Base-by-base conservation (phyloP, 2,113 vertebrate genomes). In the Pongo pygmaeus region DNA sequence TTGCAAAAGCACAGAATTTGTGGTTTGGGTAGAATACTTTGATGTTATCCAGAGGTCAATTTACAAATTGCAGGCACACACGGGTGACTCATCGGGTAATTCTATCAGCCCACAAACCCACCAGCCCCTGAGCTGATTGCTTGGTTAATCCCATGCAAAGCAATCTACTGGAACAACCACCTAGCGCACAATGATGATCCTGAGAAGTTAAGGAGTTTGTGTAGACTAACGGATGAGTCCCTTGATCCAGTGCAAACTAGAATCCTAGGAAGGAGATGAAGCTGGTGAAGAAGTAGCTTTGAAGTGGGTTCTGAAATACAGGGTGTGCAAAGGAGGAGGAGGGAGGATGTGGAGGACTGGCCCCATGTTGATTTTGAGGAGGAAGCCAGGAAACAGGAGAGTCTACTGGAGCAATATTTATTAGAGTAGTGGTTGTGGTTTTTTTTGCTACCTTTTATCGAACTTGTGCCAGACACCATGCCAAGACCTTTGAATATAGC, bases 11-110 rank as follows among this genome's bases (percentile, higher is more conserved):
- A 52, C 38, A 57, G 64, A n/a, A 88, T 77, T 94, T 87, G 78
- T 92, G 84, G 78, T 91, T 92, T 91, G 84, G 72, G 50, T 55
- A 81, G 86, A 94, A 91, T 74, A 48, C 79, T 97, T 93, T 86
- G 86, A 96, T 79, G 64, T 88, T 55, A 67, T 40, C 50, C 52
- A 35, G 38, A 80, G 64, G 69, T 61, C 84, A 87, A 67, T 77
- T 95, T 94, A 94, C 59, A 96, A 96, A 96, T 93, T 64, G 2
- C 38, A 89, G 72, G 69, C 38, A 27, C 67, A 48, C 46, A 27
- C 11, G 30, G 55, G 59, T 80, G 80, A 46, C 67, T 93, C 32
- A 48, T 80, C 87, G 90, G 22, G n/a, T 43, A 84, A 94, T 91
- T 91, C 32, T 13, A 46, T 23, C 35, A 43, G 52, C 84, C 77